Evolutionary conservation across 1,140 invertebrate genomes (phyloP), one percentile per base, ranked within the genome.

Genomic region (Orius insidiosus): DNA sequence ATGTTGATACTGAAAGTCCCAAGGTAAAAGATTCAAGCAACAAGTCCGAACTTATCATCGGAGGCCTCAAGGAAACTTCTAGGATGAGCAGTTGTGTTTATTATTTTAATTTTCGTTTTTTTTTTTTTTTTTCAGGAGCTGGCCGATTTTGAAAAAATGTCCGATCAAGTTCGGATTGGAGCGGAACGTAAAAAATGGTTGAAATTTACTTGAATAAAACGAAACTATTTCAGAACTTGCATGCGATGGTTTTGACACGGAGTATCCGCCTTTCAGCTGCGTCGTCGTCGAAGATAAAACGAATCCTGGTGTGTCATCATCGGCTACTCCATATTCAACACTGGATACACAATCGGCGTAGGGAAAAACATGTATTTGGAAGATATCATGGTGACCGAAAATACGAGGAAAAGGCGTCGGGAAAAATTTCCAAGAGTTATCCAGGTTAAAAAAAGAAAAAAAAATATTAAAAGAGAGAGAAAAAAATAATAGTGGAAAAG

Each of bases 101-200:
- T 13, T 14, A 33, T 45, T 16, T n/a, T 34, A 10, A 45, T 1
- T 14, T 34, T 13, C 32, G n/a, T 16, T 32, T 9, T 45, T 5
- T n/a, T n/a, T n/a, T n/a, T n/a, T n/a, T n/a, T 16, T 30, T 50
- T 51, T 55, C 55, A 81, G 76, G 81, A 85, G 60, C 63, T 88
- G 13, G 83, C 84, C 5, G 74, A 78, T 56, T 87, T 78, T 62
- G 80, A 87, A 60, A 73, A 81, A 52, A 79, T 85, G 73, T 66
- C 75, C 10, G 62, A 81, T 57, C 75, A 76, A 35, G 77, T 80
- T 2, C 68, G 78, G 63, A 65, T 85, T 7, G 66, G 66, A 35
- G 60, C 62, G n/a, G 56, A 68, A 56, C 65, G 74, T 71, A 58
- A 58, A 24, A 24, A 24, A 24, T 24, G 3, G 24, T 4, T 24